These are phyloP conservation scores for Macropus fuliginosus DNA, from an alignment of 2,797 vertebrate genomes.

Conservation along the genomic window DNA sequence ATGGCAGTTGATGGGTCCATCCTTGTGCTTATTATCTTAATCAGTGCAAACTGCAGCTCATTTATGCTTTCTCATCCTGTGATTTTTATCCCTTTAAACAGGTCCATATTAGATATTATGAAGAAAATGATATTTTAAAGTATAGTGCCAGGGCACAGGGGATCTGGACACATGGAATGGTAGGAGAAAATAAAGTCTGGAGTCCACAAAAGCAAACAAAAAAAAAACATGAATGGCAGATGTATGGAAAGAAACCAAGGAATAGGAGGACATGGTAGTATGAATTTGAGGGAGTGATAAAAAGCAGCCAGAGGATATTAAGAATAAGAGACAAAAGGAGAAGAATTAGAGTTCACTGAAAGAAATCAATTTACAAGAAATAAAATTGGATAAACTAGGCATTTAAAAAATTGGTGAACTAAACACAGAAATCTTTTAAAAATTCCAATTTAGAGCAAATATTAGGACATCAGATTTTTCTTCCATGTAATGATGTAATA, in stretches of 20 bases:
- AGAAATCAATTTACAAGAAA: background rate
- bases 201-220: background rate
- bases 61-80: background rate
- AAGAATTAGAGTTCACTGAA: rapidly evolving
- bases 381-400: background rate
- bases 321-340: background rate
- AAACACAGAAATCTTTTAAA: background rate
- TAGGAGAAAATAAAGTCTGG: background rate
- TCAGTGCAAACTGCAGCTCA: background rate
- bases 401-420: background rate
- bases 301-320: too few species aligned
- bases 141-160: background rate
- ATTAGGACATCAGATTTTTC: background rate
- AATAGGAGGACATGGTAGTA: background rate
- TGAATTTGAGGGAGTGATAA: background rate
- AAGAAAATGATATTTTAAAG: background rate
- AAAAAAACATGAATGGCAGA: background rate
- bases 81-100: background rate
- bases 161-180: background rate
- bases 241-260: background rate
- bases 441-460: background rate
- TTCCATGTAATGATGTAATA: background rate
- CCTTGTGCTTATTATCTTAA: background rate
- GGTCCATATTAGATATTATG: background rate
- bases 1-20: background rate